Conservation (phyloP, 2,888 invertebrate genomes). For the Atherix ibis region DNA sequence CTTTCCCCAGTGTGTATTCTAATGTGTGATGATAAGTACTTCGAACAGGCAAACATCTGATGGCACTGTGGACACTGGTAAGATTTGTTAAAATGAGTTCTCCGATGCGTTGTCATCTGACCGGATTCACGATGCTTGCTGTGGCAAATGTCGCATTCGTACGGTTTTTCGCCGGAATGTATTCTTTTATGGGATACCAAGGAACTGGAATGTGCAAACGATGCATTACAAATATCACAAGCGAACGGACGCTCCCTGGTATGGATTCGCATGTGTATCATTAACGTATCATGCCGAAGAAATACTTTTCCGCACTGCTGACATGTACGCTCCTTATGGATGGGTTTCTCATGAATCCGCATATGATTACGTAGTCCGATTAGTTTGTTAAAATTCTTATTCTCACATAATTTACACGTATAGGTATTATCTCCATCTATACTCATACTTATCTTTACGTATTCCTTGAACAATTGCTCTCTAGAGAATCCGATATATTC, state of each 20-base stretch:
- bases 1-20: constrained; percentile 11
- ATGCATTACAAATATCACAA: constrained; percentile 9
- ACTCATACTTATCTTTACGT: constrained; percentile 8
- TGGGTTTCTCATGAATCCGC: constrained; percentile 10
- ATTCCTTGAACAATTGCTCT: constrained; percentile 9
- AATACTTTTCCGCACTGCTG: constrained; percentile 7
- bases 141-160: constrained; percentile 8
- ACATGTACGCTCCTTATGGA: constrained; percentile 9
- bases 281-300: constrained; percentile 9
- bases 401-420: constrained; percentile 7
- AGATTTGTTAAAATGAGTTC: constrained; percentile 9
- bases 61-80: constrained; percentile 10
- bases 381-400: constrained; percentile 7
- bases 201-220: constrained; percentile 10
- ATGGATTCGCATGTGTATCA: constrained; percentile 10
- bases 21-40: constrained; percentile 9
- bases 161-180: too few relatives aligned
- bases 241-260: constrained; percentile 9
- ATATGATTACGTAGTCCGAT: constrained; percentile 10
- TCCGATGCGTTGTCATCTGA: constrained; percentile 10
- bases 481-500: constrained; percentile 7
- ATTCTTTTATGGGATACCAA: constrained; percentile 9
- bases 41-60: constrained; percentile 9
- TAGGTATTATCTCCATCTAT: constrained; percentile 8
- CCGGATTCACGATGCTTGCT: constrained; percentile 9